Percentiles rank a stretch among this genome's conserved stretches.
phyloP scores from a whole-genome alignment of 2,888 invertebrate genomes.

The Tetanocera ferruginea region DNA sequence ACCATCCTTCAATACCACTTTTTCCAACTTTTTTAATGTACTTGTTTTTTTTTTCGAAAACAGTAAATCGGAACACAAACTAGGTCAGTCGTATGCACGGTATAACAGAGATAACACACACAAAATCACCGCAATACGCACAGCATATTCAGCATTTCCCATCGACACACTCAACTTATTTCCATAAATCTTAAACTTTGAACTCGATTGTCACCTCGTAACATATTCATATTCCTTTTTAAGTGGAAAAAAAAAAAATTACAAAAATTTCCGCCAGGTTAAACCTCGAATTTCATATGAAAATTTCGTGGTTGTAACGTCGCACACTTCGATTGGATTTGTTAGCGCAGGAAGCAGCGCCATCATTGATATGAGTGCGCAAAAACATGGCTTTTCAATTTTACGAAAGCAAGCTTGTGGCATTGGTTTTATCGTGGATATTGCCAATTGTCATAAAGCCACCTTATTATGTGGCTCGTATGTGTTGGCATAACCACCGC shows the following conservation, averaged over 20 bases:
- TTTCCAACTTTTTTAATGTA: background rate
- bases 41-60: background rate
- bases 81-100: background rate
- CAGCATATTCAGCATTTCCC: no score
- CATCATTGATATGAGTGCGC: background rate
- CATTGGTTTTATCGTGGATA: background rate
- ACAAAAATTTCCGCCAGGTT: constrained; percentile 43
- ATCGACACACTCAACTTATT: background rate
- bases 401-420: background rate
- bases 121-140: no score
- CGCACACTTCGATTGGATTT: constrained; percentile 10
- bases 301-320: constrained; percentile 30
- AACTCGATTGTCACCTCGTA: constrained; percentile 27
- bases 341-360: constrained; percentile 3
- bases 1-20: background rate
- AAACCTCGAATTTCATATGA: constrained; percentile 40
- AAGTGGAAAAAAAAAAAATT: background rate
- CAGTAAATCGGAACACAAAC: background rate
- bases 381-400: constrained; percentile 24
- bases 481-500: background rate
- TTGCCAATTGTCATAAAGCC: background rate
- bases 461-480: constrained; percentile 3
- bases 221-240: constrained; percentile 7
- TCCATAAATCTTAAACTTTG: constrained; percentile 28
- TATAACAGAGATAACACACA: background rate